A percentile compares a stretch with the other conserved stretches of the same genome.
phyloP scores from a whole-genome alignment of 2,113 vertebrate species.

The Dasyornis broadbenti region DNA sequence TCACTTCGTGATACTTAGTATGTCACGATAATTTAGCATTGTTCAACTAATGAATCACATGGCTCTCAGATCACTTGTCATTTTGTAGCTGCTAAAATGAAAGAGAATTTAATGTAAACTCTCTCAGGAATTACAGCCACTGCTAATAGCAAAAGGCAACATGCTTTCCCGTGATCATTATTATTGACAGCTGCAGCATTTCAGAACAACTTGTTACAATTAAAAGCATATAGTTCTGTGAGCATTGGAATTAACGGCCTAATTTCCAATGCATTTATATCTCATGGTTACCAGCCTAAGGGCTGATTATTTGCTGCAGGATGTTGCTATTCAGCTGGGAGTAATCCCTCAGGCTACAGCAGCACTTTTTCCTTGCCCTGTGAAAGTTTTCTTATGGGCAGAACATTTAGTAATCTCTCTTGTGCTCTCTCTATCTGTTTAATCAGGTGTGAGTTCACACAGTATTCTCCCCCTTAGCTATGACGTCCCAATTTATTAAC shows the following conservation, averaged over 20 bases:
- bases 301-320: conserved; percentile 6
- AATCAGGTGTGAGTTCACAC: conserved; percentile 53
- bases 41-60: conserved; percentile 9
- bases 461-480: background rate
- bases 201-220: conserved; percentile 7
- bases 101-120: conserved; percentile 1
- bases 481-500: conserved; percentile 11
- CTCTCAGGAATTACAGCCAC: background rate
- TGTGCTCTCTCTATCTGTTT: conserved; percentile 5
- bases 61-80: background rate
- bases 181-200: background rate
- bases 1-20: background rate
- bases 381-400: conserved; percentile 46
- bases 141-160: conserved; percentile 9
- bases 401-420: conserved; percentile 14
- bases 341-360: conserved; percentile 8
- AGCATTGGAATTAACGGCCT: background rate
- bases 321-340: background rate
- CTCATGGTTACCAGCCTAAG: background rate
- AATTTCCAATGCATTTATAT: conserved; percentile 4
- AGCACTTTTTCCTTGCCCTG: background rate
- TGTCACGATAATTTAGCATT: background rate
- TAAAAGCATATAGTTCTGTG: background rate
- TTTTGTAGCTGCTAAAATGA: conserved; percentile 30
- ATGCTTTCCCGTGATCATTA: background rate